These are phyloP conservation scores for Fragum fragum DNA, from an alignment of 2,888 invertebrate species.

Conservation along the genomic window DNA sequence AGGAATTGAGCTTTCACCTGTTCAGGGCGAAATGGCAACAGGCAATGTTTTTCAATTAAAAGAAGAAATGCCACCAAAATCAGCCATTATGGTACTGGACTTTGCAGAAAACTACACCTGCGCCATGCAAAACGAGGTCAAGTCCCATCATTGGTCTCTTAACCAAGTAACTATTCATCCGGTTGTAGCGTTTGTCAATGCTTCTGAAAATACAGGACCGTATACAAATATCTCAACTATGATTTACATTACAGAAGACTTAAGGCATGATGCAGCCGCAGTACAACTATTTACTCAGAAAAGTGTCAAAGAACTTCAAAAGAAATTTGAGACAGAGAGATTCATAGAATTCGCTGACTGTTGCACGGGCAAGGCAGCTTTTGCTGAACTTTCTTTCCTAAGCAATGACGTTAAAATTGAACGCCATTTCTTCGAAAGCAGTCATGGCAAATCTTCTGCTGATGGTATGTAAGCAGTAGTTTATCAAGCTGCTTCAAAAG, in stretches of 20 bases:
- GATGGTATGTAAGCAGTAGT: constrained; percentile 42
- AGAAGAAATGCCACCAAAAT: constrained; percentile 43
- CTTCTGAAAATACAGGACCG: constrained; percentile 21
- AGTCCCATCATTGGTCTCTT: constrained; percentile 53
- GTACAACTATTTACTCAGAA: constrained; percentile 25
- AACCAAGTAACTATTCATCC: constrained; percentile 50
- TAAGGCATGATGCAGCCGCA: constrained; percentile 33
- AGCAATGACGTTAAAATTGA: constrained; percentile 35
- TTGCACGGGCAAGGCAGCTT: constrained; percentile 24
- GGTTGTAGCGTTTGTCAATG: constrained; percentile 45
- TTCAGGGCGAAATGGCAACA: constrained; percentile 54
- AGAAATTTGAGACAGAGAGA: constrained; percentile 26
- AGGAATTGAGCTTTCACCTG: constrained; percentile 40
- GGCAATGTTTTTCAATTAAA: constrained; percentile 34
- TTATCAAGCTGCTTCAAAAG: constrained; percentile 34
- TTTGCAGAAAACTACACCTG: constrained; percentile 64
- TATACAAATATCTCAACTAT: constrained; percentile 18
- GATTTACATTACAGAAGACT: constrained; percentile 31
- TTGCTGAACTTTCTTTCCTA: constrained; percentile 39
- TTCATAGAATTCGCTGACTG: constrained; percentile 41
- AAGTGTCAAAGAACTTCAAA: constrained; percentile 20
- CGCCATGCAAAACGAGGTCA: constrained; percentile 54
- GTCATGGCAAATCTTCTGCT: constrained; percentile 45
- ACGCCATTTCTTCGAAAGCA: constrained; percentile 40
- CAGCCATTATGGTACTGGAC: constrained; percentile 48